Base-by-base conservation (phyloP, 2,113 vertebrate species). In the Xiphias gladius region DNA sequence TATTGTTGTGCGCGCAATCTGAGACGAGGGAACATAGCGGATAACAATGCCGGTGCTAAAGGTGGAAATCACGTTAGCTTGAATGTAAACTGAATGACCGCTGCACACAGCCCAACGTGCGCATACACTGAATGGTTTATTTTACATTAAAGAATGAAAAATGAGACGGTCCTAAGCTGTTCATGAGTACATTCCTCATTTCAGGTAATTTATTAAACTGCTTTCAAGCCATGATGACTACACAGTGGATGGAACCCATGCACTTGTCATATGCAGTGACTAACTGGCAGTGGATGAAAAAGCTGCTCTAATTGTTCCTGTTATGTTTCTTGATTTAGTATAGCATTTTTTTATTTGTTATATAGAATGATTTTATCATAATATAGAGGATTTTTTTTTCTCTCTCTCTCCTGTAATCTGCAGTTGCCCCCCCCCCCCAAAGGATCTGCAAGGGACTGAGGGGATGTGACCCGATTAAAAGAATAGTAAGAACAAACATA, bases 391-490 rank as follows among this genome's bases (percentile, higher is more conserved):
- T 13, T n/a, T 13, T 62, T 61, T 28, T 35, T 59, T 19, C 5
- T 35, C 52, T 35, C 35, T 35, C 35, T 4, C 35, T 4, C 7
- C 35, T 19, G 24, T 54, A n/a, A n/a, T n/a, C n/a, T n/a, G n/a
- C 35, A 35, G 7, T 7, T 7, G 0, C 1, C 35, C 35, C 35
- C 35, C 35, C 35, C 35, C 35, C 37, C 9, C 37, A n/a, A n/a
- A n/a, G n/a, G 9, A 39, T 1, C 37, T 39, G 37, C 37, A 39
- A 39, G 37, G 9, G 37, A 39, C n/a, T 26, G 0, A 46, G 19
- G 28, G 72, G 7, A 76, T 13, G 1, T 52, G 59, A 78, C 73
- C 32, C 17, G 32, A 55, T 70, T 62, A 55, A 63, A 46, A 39
- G 28, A 12, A 73, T 10, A 1, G 32, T 10, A 32, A 22, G 57